phyloP scores from a whole-genome alignment of 2,113 vertebrate genomes.

The Zosterops lateralis region DNA sequence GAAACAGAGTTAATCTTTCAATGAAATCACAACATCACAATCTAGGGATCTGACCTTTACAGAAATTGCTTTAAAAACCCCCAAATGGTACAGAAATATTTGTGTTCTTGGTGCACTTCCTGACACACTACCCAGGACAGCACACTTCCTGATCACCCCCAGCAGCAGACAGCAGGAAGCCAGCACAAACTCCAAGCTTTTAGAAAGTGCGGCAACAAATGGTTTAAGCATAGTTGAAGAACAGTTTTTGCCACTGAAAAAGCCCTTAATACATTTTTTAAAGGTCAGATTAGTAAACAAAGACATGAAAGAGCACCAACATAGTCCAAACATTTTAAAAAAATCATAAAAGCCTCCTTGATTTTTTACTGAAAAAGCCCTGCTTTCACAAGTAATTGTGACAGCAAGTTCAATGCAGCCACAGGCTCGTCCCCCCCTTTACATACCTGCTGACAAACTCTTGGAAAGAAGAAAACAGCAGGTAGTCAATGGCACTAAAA shows the following conservation, averaged over 20 bases:
- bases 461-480: conserved; percentile 89
- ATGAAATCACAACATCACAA: neutral
- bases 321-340: neutral
- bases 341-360: neutral
- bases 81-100: neutral
- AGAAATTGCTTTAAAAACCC: neutral
- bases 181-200: neutral
- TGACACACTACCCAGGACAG: neutral
- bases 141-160: neutral
- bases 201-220: neutral
- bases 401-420: neutral
- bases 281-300: neutral
- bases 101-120: neutral
- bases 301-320: neutral
- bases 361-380: neutral
- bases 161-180: neutral
- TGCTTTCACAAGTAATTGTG: neutral
- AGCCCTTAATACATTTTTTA: neutral
- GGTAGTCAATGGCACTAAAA: conserved; percentile 97
- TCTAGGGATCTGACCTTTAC: neutral
- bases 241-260: neutral
- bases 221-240: neutral
- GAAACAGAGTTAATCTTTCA: neutral
- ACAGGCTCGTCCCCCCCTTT: neutral
- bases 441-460: conserved; percentile 76